phyloP scores from a whole-genome alignment of 37 sponge, comb jelly and placozoan genomes.

The Aphrocallistes beatrix region DNA sequence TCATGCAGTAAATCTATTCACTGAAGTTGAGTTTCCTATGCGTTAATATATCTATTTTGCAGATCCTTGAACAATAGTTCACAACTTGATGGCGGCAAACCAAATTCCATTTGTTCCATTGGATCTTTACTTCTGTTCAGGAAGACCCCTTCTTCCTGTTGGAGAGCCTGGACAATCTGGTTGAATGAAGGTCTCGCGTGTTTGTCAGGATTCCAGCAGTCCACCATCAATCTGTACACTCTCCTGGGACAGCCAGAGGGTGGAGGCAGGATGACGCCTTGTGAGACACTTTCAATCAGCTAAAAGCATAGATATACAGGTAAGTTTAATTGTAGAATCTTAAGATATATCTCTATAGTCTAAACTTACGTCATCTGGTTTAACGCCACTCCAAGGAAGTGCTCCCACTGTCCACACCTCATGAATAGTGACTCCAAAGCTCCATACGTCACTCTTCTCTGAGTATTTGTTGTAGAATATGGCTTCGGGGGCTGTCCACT shows the following conservation, averaged over 20 bases:
- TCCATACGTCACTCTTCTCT: background rate
- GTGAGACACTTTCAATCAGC: background rate
- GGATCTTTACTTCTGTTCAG: background rate
- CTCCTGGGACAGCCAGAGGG: conserved; percentile 12
- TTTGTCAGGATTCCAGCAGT: conserved; percentile 2
- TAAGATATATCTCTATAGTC: no score
- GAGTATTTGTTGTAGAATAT: conserved; percentile 26
- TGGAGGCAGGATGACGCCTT: background rate
- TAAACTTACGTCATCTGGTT: background rate
- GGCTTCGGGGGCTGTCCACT: conserved; percentile 36
- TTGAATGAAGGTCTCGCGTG: background rate
- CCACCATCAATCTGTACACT: background rate
- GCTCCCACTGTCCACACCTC: background rate
- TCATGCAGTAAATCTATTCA: no score
- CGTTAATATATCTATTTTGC: background rate
- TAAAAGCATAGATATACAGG: background rate
- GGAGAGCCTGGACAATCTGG: background rate
- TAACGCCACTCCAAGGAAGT: background rate
- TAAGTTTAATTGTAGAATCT: no score
- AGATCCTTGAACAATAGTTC: background rate
- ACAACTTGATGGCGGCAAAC: background rate
- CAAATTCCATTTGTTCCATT: background rate
- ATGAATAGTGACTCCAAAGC: background rate
- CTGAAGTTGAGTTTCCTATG: no score
- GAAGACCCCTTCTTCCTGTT: background rate